These are phyloP conservation scores for Hydropotes inermis DNA, from an alignment of 2,113 vertebrate species.

Conservation along the genomic window DNA sequence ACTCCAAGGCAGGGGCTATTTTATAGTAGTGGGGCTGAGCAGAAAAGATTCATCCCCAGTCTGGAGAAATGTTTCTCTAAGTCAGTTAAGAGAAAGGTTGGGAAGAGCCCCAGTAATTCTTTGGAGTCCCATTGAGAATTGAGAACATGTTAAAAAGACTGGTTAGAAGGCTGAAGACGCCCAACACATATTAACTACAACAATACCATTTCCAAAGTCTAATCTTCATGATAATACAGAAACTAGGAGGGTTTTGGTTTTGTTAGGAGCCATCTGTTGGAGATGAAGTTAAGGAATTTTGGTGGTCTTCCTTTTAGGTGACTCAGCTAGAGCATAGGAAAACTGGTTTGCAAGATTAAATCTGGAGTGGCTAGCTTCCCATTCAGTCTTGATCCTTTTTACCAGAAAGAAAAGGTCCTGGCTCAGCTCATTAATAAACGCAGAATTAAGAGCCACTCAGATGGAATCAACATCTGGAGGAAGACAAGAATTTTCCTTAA, in stretches of 20 bases:
- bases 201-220: not conserved
- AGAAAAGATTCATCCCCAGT: not conserved
- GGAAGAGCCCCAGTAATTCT: not conserved
- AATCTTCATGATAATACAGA: not conserved
- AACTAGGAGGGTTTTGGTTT: not conserved
- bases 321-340: not conserved
- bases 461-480: not conserved
- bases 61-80: not conserved
- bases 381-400: not conserved
- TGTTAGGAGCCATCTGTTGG: not conserved
- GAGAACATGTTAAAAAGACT: not conserved
- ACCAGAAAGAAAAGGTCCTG: not conserved
- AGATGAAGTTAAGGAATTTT: not conserved
- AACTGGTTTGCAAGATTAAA: not conserved
- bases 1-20: not conserved
- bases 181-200: not conserved
- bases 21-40: not conserved
- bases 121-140: not conserved
- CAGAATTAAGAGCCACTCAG: not conserved
- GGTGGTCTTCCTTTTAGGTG: not conserved
- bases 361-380: not conserved
- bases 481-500: not conserved
- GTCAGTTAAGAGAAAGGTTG: not conserved
- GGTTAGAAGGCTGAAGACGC: not conserved
- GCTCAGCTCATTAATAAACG: not conserved